phyloP scores from a whole-genome alignment of 2,113 vertebrate genomes.

The Meriones unguiculatus region DNA sequence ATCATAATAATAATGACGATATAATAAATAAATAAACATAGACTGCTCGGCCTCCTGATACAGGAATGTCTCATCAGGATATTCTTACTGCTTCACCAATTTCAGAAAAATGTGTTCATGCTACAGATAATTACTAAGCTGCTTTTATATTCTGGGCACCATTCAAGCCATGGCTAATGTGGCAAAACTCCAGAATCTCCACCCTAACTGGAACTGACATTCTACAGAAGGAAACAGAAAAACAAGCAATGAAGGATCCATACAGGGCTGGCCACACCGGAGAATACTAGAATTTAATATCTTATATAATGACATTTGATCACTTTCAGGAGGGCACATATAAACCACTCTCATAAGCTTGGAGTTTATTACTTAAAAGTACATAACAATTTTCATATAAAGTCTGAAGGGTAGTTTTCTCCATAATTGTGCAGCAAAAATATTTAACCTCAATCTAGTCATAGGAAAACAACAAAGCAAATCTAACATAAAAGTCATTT shows the following conservation, averaged over 20 bases:
- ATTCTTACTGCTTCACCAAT: neutral
- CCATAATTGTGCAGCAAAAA: conserved; percentile 43
- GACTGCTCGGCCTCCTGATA: neutral
- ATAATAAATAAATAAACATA: too few species aligned
- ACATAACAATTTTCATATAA: neutral
- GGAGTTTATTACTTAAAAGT: neutral
- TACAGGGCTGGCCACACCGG: neutral
- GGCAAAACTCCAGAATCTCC: neutral
- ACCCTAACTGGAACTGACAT: neutral
- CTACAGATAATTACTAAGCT: neutral
- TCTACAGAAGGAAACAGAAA: conserved; percentile 11
- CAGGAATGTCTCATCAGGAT: neutral
- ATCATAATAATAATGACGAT: too few species aligned
- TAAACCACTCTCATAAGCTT: neutral
- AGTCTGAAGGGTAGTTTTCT: neutral
- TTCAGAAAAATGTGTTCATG: conserved; percentile 22
- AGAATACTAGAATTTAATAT: neutral
- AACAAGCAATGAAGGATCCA: neutral
- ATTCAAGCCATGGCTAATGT: neutral
- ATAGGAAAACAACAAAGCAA: neutral
- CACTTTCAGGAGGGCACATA: conserved; percentile 1
- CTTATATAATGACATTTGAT: neutral
- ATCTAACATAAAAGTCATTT: conserved; percentile 25
- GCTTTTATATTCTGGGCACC: neutral
- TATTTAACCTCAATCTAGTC: conserved; percentile 3